Base-by-base conservation (phyloP, 2,888 invertebrate species). In the Athripsodes cinereus region DNA sequence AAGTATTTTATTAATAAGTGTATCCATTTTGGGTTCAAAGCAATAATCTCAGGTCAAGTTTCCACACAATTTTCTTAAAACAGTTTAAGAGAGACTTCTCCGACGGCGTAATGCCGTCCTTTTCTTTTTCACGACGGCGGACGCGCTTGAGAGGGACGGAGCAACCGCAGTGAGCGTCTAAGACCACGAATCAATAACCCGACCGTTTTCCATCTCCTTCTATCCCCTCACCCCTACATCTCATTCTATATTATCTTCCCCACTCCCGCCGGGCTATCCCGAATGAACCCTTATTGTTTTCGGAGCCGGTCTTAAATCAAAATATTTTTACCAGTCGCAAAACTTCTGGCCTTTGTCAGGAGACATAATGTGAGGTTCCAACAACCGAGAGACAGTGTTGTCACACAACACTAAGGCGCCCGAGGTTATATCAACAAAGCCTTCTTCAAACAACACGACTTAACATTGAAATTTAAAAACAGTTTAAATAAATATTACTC, bases 111-210 rank as follows among this genome's bases (percentile, higher is more conserved):
- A 74, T 76, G 70, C 73, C 74, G 72, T 69, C 67, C 53, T 48
- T 52, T 52, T 57, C 53, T 49, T 48, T 22, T 53, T 16, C 31
- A 20, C 62, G 63, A 62, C 63, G 61, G 72, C 50, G 47, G 48
- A 20, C 63, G 59, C 31, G 60, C 40, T 31, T 26, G 60, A 59
- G 51, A 21, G 53, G 53, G 63, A 63, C 46, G 53, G 55, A 66
- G 73, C 65, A 73, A 73, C 70, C 66, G 73, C 72, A 75, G 71
- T 69, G 67, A 68, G 60, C 74, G 74, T 77, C 79, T 79, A 79
- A 79, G 79, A 78, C 78, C 75, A 70, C 73, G 79, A 79, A 79
- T 79, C 79, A 78, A 79, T 79, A 79, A 61, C 62, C 52, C 59
- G 22, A 40, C 54, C 56, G 22, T 75, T 77, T 68, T 70, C 69